phyloP scores from a whole-genome alignment of 2,113 vertebrate genomes.

The Oryzias javanicus region DNA sequence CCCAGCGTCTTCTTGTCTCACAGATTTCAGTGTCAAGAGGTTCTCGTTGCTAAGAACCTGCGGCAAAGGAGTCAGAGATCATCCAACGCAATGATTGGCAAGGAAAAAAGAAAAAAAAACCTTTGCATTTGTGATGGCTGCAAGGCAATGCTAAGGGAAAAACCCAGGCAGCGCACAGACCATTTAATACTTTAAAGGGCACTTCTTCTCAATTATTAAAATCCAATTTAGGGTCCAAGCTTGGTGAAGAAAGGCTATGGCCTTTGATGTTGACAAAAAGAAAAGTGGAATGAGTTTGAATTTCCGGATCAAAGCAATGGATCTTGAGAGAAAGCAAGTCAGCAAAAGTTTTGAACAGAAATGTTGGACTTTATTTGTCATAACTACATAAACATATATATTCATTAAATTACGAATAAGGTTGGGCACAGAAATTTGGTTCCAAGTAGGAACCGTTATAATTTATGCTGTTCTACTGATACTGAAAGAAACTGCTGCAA shows the following conservation, averaged over 20 bases:
- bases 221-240: conserved; percentile 75
- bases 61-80: conserved; percentile 38
- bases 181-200: conserved; percentile 67
- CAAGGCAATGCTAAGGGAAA: conserved; percentile 9
- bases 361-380: conserved; percentile 1
- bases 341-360: conserved; percentile 13
- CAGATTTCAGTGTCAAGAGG: conserved; percentile 88
- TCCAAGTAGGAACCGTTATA: too few relatives aligned
- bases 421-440: too few relatives aligned
- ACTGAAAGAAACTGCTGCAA: too few relatives aligned
- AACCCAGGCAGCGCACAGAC: conserved; percentile 27
- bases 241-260: conserved; percentile 48
- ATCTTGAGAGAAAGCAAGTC: conserved; percentile 32
- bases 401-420: too few relatives aligned
- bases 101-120: conserved; percentile 19
- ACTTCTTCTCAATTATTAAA: conserved; percentile 80
- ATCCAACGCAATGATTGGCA: conserved; percentile 36
- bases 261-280: conserved; percentile 57
- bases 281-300: conserved; percentile 53
- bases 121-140: conserved; percentile 46
- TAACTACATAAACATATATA: too few relatives aligned
- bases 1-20: conserved; percentile 95
- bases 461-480: too few relatives aligned
- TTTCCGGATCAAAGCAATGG: conserved; percentile 49
- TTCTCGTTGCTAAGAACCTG: conserved; percentile 98